phyloP scores from a whole-genome alignment of 2,888 invertebrate species.

The Glomeris marginata region DNA sequence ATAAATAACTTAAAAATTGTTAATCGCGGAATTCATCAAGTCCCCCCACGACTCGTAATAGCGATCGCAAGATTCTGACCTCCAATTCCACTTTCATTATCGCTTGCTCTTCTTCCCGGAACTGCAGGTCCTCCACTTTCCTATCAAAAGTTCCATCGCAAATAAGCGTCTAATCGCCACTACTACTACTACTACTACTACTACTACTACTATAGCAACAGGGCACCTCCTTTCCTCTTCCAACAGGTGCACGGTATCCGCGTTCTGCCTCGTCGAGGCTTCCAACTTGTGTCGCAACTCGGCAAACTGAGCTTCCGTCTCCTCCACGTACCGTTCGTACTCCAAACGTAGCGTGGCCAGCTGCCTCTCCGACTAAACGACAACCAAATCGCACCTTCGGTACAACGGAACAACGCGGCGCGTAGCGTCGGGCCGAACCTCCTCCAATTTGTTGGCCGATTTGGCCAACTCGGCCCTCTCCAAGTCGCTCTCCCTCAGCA shows the following conservation, averaged over 20 bases:
- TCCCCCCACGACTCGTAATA: no score
- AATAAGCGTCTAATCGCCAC: no score
- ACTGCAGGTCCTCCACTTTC: constrained; percentile 77
- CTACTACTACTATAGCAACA: neutral
- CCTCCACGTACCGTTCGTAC: constrained; percentile 31
- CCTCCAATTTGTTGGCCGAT: constrained; percentile 62
- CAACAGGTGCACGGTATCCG: constrained; percentile 25
- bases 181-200: neutral
- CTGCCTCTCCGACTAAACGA: constrained; percentile 27
- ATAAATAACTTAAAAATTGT: no score
- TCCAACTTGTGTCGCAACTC: constrained; percentile 31
- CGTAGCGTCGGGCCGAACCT: no score
- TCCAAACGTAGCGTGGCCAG: constrained; percentile 24
- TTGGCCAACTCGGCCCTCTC: constrained; percentile 78
- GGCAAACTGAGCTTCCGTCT: constrained; percentile 40
- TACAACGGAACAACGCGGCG: neutral
- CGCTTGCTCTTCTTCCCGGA: constrained; percentile 78
- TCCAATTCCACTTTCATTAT: constrained; percentile 76
- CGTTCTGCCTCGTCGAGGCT: constrained; percentile 26
- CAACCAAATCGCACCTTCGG: neutral
- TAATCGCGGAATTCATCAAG: no score
- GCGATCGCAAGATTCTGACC: no score
- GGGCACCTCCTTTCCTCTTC: constrained; percentile 31
- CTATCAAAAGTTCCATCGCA: constrained; percentile 27
- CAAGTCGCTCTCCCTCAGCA: constrained; percentile 78